Evolutionary conservation across 2,113 vertebrate genomes (phyloP).

Genomic region (Pongo abelii): DNA sequence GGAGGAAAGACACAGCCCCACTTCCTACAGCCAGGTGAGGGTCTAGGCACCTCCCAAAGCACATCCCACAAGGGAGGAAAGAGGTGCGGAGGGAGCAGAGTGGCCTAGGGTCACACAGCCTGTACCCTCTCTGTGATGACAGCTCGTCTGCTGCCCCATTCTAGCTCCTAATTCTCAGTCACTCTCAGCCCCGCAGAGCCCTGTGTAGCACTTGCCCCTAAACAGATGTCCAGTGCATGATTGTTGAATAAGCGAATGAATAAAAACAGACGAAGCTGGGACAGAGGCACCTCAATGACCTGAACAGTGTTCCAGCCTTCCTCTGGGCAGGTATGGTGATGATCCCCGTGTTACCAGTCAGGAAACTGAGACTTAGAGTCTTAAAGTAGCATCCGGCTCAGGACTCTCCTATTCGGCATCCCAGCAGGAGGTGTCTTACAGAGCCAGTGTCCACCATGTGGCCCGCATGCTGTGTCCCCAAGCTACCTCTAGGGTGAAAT

Average conservation of each 20-base stretch:
- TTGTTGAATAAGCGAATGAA: neutral
- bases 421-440: neutral
- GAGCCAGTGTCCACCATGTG: too few species aligned
- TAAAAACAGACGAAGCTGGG: neutral
- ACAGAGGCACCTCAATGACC: neutral
- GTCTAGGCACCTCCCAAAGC: neutral
- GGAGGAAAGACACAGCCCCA: neutral
- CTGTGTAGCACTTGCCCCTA: neutral
- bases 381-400: neutral
- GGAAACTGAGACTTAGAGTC: neutral
- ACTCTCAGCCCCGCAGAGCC: neutral
- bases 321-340: neutral
- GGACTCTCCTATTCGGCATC: neutral
- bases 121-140: accelerated
- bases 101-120: accelerated
- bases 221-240: too few species aligned
- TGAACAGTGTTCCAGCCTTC: neutral
- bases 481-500: neutral
- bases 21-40: neutral
- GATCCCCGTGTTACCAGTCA: neutral
- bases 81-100: neutral
- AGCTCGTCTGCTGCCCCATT: neutral
- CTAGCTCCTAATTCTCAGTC: neutral
- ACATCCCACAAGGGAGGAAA: neutral
- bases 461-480: neutral